Base-by-base conservation (phyloP, 2,888 invertebrate species). In the Eupithecia vulgata region DNA sequence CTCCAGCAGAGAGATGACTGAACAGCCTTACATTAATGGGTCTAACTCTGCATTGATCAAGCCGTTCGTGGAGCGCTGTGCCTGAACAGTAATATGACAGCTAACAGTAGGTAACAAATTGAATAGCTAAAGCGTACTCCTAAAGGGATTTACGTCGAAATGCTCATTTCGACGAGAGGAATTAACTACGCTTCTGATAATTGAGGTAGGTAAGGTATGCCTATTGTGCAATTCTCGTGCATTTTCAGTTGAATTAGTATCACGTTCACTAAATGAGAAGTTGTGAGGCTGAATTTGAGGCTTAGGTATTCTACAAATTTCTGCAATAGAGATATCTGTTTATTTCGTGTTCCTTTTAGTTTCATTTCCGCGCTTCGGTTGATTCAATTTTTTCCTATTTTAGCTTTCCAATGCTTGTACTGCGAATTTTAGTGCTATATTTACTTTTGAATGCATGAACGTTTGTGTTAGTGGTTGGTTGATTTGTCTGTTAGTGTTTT, bases 121-220 rank as follows among this genome's bases (percentile, higher is more conserved):
- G 75, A 79, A 79, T 80, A 77, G 77, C 75, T 13, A 66, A 75
- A 78, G 73, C 76, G 78, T 75, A 74, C 76, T 78, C 73, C 78
- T 78, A 74, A 73, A 71, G 80, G 80, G 80, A 80, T 79, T 79
- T 74, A 75, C 74, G 79, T 77, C 79, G 77, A 80, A 78, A 71
- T 77, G 74, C 75, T 69, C 57, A 57, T 57, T 57, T 7, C 66
- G 79, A 78, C 76, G 68, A 70, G 72, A 67, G 68, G 71, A 78
- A 77, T 73, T 75, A 76, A 77, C 76, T 71, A 21, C 21, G 48
- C 30, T 72, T 70, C 21, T 69, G 59, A 37, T 70, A 37, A 61
- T 42, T 25, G 21, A 52, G 25, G 48, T 45, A 30, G n/a, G 37
- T 57, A n/a, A 30, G n/a, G 37, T 59, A 17, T 66, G n/a, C 30